These are phyloP conservation scores for Vesta saturnalis DNA, from an alignment of 2,888 invertebrate genomes.

Conservation along the genomic window DNA sequence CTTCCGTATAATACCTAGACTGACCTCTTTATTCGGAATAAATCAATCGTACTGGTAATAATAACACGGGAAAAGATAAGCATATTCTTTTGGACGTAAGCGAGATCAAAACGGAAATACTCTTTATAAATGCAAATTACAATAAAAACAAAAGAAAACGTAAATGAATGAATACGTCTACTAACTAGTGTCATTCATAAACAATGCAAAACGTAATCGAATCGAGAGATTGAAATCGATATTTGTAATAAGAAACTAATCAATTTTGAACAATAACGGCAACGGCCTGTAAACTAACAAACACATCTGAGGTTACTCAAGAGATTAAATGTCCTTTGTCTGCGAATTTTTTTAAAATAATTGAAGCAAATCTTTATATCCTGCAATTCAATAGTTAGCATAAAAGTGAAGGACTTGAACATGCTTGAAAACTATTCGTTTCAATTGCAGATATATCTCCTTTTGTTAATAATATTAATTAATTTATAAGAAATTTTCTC, in stretches of 20 bases:
- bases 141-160: neutral
- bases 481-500: neutral
- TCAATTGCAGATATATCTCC: too few species aligned
- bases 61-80: too few species aligned
- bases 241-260: constrained; percentile 39
- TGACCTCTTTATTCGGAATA: too few species aligned
- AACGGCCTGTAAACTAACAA: constrained; percentile 27
- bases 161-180: constrained; percentile 6
- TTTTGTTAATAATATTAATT: neutral
- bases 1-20: too few species aligned
- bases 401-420: constrained; percentile 12
- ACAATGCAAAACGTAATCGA: constrained; percentile 22
- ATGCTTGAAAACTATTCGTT: neutral
- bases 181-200: neutral
- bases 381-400: constrained; percentile 17
- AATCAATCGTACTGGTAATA: too few species aligned
- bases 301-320: constrained; percentile 33
- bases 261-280: constrained; percentile 35
- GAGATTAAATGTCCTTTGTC: constrained; percentile 37
- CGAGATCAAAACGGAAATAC: too few species aligned
- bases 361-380: constrained; percentile 34
- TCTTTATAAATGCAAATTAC: too few species aligned
- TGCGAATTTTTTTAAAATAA: constrained; percentile 24
- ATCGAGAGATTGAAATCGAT: constrained; percentile 35
- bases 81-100: too few species aligned